phyloP scores from a whole-genome alignment of 2,113 vertebrate genomes.

The Steatornis caripensis region DNA sequence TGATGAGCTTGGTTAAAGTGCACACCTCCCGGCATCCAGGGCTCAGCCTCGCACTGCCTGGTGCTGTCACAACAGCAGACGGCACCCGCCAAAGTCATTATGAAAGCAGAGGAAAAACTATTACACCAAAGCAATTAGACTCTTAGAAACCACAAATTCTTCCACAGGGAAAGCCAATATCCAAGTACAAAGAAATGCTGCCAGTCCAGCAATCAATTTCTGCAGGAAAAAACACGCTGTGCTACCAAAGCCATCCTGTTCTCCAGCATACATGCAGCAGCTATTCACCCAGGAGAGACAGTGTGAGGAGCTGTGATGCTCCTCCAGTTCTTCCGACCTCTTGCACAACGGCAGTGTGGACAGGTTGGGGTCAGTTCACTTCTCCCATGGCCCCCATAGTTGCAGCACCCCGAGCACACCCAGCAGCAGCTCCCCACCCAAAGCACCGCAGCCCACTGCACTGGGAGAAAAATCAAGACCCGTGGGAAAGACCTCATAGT shows the following conservation, averaged over 20 bases:
- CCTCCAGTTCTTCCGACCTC: neutral
- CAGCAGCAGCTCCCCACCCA: neutral
- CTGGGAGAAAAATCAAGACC: neutral
- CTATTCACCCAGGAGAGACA: neutral
- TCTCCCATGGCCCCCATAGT: accelerated
- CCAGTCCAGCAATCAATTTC: neutral
- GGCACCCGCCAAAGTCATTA: conserved; percentile 12
- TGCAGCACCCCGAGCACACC: neutral
- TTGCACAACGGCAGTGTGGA: neutral
- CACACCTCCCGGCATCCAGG: neutral
- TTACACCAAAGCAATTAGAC: conserved; percentile 33
- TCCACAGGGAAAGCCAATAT: neutral
- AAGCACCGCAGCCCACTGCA: neutral
- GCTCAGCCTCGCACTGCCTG: neutral
- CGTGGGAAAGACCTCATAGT: neutral
- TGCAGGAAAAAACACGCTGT: neutral
- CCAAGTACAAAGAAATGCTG: neutral
- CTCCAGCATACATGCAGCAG: neutral
- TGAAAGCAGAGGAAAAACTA: conserved; percentile 18
- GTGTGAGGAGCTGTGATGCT: neutral
- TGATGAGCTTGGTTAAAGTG: neutral
- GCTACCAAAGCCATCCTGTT: neutral
- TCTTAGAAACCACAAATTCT: conserved; percentile 35
- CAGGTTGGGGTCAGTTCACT: neutral
- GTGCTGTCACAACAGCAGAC: neutral